Base-by-base conservation (phyloP, 1,140 invertebrate genomes). In the Hyphantria cunea region DNA sequence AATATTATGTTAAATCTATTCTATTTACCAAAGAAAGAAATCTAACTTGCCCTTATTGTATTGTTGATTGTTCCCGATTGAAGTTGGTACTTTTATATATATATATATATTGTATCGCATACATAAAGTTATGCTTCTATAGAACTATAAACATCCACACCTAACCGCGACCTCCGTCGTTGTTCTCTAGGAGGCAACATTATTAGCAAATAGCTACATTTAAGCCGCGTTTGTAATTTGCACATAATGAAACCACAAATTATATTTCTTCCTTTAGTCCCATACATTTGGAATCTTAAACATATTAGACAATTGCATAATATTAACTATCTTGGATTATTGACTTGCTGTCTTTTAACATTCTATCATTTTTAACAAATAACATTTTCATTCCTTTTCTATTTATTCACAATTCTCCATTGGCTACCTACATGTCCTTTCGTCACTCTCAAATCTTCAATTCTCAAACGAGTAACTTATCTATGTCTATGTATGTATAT, bases 361-460 rank as follows among this genome's bases (percentile, higher is more conserved):
- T 65, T 64, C 75, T 77, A 74, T 72, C 68, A 61, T 64, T 67
- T 80, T 75, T 79, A 83, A 86, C 81, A 84, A 82, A 70, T 79
- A 86, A 86, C 79, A 88, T 84, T 82, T 70, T 73, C 71, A 74
- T 74, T 72, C 58, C 67, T 76, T 66, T 60, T 54, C 73, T 74
- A 63, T 70, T 70, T 74, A n/a, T 84, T 76, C 78, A 82, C 80
- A 83, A 84, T 77, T 82, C 81, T 77, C 80, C 79, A 81, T 80
- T 80, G 73, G 71, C 81, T 85, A 84, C 64, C 81, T 87, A 84
- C 68, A 78, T 70, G 50, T 72, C 66, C 48, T 39, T 53, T 58
- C 42, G 72, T 70, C 70, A 76, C 73, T 71, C 52, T 32, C 66
- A 70, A 41, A 48, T 37, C 33, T 34, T 60, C 56, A 58, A 70